Base-by-base conservation (phyloP, 2,113 vertebrate species). In the Raphicerus campestris region DNA sequence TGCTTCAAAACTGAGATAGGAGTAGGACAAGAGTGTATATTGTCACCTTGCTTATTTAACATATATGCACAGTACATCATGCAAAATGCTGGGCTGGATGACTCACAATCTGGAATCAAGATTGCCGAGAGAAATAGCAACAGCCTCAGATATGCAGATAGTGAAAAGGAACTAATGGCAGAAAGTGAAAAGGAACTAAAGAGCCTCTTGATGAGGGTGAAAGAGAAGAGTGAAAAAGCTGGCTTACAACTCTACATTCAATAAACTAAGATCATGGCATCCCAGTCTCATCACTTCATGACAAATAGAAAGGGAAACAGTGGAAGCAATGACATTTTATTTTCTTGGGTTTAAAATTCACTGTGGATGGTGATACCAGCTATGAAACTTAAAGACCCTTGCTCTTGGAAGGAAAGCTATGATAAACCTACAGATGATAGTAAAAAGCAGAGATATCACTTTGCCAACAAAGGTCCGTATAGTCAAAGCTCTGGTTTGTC, bases 391-490 rank as follows among this genome's bases (percentile, higher is more conserved):
- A 14, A 42, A 73, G 20, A 24, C 70, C 20, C 35, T 73, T 73
- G 20, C 10, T 73, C 35, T 24, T 73, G 11, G 20, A 73, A 73
- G 10, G 11, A 73, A 73, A 73, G 35, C 20, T 73, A 73, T 73
- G 35, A 24, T 42, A 42, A 42, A 26, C 35, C 35, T 73, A 73
- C 20, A 24, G 19, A 42, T 39, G 10, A 39, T 73, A 42, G 19
- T 42, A 24, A 73, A 73, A 73, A 73, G n/a, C 66, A 70, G 66
- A 35, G n/a, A 70, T 2, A 70, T 70, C 66, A 35, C n/a, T 70
- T 70, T 73, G 35, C 35, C 0, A 0, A 42, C 35, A 73, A 42
- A 73, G 10, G 3, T 24, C 35, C 3, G 0, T 14, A 9, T 26
- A 42, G 35, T 42, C 35, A 73, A 42, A 73, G 35, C 5, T 42